Percentiles rank a stretch among this genome's conserved stretches.
These are phyloP conservation scores for Capromys pilorides DNA, from an alignment of 2,797 vertebrate species.

Conservation along the genomic window DNA sequence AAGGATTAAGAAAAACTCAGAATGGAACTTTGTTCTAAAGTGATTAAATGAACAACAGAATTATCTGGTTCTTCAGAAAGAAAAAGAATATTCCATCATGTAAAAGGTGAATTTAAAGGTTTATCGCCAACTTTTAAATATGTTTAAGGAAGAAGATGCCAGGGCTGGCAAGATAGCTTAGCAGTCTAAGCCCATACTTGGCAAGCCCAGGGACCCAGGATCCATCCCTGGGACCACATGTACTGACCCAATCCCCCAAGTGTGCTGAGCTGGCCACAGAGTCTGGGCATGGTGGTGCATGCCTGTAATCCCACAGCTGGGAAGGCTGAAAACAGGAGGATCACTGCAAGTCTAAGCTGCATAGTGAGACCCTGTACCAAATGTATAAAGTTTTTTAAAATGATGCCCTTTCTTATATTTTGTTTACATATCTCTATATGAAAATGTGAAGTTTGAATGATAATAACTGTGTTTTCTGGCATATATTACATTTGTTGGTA, in stretches of 20 bases:
- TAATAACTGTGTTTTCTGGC: not conserved
- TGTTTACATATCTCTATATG: not conserved
- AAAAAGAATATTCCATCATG: not conserved
- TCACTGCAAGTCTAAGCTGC: too few species aligned
- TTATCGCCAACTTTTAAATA: not conserved
- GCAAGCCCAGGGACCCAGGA: too few species aligned
- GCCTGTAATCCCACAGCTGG: too few species aligned
- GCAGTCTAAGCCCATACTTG: too few species aligned
- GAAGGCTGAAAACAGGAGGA: not conserved
- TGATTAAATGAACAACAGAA: not conserved
- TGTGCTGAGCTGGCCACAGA: too few species aligned
- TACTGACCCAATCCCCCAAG: too few species aligned
- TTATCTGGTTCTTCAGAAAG: not conserved
- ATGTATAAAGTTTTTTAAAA: too few species aligned
- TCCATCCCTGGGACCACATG: too few species aligned
- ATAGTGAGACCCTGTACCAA: too few species aligned
- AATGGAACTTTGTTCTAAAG: not conserved
- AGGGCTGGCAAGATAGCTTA: too few species aligned
- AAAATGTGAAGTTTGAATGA: not conserved
- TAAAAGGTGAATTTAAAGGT: not conserved
- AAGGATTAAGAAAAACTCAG: not conserved
- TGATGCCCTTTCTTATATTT: not conserved
- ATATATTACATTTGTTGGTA: not conserved
- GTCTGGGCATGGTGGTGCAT: too few species aligned
- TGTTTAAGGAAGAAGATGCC: not conserved